Conservation (phyloP, 2,113 vertebrate species). For the Rhinopomastus cyanomelas region DNA sequence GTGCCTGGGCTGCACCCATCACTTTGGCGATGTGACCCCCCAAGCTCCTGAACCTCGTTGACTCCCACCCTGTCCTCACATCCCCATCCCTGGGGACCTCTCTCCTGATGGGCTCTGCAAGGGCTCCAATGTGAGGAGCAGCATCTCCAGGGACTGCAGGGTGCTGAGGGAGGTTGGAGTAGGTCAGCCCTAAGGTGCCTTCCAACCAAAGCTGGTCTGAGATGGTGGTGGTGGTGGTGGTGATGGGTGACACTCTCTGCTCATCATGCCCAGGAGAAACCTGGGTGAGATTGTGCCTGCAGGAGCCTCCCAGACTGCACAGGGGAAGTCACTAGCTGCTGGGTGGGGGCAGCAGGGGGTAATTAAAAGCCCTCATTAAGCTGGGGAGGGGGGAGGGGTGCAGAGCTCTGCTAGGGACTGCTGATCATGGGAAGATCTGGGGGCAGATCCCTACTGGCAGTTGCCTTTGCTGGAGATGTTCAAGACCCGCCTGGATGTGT, state of each 20-base stretch:
- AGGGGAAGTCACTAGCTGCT: neutral
- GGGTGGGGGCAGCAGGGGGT: neutral
- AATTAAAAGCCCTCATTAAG: neutral
- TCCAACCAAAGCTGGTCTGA: too few relatives aligned
- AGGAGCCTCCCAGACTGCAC: neutral
- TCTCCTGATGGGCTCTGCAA: neutral
- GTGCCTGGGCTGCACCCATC: neutral
- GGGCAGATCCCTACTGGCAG: too few relatives aligned
- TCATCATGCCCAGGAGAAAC: neutral
- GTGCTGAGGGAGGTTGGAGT: too few relatives aligned
- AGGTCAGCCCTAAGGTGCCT: too few relatives aligned
- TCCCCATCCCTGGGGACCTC: neutral
- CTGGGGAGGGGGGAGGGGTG: neutral
- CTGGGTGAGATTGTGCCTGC: neutral
- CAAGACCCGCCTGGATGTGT: too few relatives aligned
- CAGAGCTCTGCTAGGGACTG: too few relatives aligned
- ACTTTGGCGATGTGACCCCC: fast-evolving
- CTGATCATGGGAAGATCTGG: too few relatives aligned
- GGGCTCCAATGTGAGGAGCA: fast-evolving
- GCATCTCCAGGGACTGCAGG: fast-evolving
- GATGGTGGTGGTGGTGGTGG: too few relatives aligned
- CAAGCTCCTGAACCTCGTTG: fast-evolving
- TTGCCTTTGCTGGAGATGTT: too few relatives aligned
- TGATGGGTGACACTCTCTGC: neutral
- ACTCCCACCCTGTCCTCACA: fast-evolving